phyloP scores from a whole-genome alignment of 2,888 invertebrate species.

The Busseola fusca region DNA sequence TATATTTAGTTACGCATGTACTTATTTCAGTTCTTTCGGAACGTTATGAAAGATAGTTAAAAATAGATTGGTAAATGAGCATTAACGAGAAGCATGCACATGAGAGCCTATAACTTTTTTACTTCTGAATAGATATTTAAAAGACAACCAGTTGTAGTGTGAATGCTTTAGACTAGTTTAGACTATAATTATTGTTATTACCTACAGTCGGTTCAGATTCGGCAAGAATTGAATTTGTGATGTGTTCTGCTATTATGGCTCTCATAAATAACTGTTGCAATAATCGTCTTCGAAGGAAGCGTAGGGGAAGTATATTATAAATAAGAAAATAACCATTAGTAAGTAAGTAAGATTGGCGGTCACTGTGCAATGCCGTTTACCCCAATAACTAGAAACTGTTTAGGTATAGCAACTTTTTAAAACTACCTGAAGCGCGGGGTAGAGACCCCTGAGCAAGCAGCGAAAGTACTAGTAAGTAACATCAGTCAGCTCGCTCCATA shows the following conservation, averaged over 20 bases:
- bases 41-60: slow-evolving; percentile 20
- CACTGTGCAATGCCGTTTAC: not conserved
- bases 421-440: not conserved
- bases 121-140: not conserved
- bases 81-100: not conserved
- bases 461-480: no score
- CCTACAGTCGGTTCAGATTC: no score
- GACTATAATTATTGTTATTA: no score
- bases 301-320: not conserved
- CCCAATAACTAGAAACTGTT: not conserved
- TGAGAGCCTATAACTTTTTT: not conserved
- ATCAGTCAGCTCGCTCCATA: not conserved
- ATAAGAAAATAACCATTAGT: no score
- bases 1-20: slow-evolving; percentile 16
- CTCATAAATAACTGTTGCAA: not conserved
- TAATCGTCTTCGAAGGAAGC: not conserved
- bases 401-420: not conserved
- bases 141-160: not conserved
- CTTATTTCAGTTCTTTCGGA: slow-evolving; percentile 27
- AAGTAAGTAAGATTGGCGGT: no score
- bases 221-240: no score
- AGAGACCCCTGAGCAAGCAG: not conserved
- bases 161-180: not conserved
- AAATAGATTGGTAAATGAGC: not conserved
- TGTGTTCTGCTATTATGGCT: not conserved